Evolutionary conservation across 2,113 vertebrate genomes (phyloP), one percentile per base, ranked within the genome.

Genomic region (Coregonus clupeaformis): DNA sequence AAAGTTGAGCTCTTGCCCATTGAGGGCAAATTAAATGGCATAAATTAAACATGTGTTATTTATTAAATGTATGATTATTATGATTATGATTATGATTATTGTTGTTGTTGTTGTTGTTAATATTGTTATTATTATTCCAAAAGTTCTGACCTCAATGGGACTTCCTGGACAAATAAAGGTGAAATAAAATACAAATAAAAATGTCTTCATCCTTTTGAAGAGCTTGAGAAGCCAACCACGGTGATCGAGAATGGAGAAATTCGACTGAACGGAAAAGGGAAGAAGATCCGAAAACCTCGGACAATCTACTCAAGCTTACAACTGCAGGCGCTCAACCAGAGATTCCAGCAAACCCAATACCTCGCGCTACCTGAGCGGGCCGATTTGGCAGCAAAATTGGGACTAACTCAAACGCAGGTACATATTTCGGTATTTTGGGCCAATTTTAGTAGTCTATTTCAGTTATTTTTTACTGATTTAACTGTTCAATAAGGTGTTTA

Each of bases 321-420:
- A 88, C 93, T 98, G 7, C 96, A 97, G 82, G 94, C 94, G 0
- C 93, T 97, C 18, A 98, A 97, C 92, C 96, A 96, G 87, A 92
- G 93, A 32, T 97, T 98, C 93, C 96, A 97, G 87, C 95, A 98
- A 69, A 96, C 95, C 14, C 96, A 98, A 91, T 98, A 97, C 91
- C 93, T 98, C 73, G 96, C 96, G 0, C 89, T 97, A 85, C 96
- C 97, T 0, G 95, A 97, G 84, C 91, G 96, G 24, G 96, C 96
- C 0, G 95, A 98, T 77, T 91, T 97, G 86, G 96, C 96, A 0
- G 95, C 94, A 0, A 95, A 96, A n/a, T 89, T 97, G 69, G 95
- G 95, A 78, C 92, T 98, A 81, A 97, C 96, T 5, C 96, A 97
- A 91, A 98, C 97, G 11, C 97, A 97, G 96, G 96, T 98, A 89